Evolutionary conservation across 92 coral and sea anemone genomes (phyloP), one percentile per base, ranked within the genome.

Genomic region (Siderastrea radians): DNA sequence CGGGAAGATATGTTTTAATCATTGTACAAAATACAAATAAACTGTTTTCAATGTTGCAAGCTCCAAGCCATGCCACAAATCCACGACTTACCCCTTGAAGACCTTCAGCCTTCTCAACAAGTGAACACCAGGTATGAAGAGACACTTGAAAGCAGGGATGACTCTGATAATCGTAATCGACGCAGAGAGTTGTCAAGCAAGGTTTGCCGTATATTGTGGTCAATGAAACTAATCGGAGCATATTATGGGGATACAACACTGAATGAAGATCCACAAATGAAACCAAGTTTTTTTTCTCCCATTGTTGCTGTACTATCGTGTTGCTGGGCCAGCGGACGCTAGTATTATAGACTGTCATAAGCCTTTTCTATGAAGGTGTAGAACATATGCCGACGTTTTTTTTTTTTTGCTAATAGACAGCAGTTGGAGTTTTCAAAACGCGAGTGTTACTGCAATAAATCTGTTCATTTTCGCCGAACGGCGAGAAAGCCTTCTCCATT

Each of bases 321-420:
- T 9, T 49, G 45, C 57, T 79, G 16, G 71, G 83, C 15, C 83
- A 79, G 3, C 64, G 83, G 80, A 7, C 4, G 10, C 52, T 76
- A 11, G 80, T 13, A 3, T 1, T 76, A 3, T 15, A 54, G 47
- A 49, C 13, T 5, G 0, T 76, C 5, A 76, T 68, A 38, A 58
- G 51, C 7, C 9, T 76, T 76, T 57, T 55, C 80, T 38, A 57
- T 10, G 80, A 76, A 76, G 80, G 68, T 13, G 38, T 45, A 12
- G 7, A 10, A 17, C 44, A 76, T 10, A 11, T 57, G 16, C 2
- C 50, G 48, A 19, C 19, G 4, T 55, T 76, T 26, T 0, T 38
- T 57, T 14, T 13, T 45, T 43, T 49, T 5, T 76, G 16, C 26
- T 76, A 12, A 76, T 57, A 19, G 7, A 6, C 38, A 14, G n/a